Base-by-base conservation (phyloP, 2,888 invertebrate genomes). In the Ctenicera cuprea region DNA sequence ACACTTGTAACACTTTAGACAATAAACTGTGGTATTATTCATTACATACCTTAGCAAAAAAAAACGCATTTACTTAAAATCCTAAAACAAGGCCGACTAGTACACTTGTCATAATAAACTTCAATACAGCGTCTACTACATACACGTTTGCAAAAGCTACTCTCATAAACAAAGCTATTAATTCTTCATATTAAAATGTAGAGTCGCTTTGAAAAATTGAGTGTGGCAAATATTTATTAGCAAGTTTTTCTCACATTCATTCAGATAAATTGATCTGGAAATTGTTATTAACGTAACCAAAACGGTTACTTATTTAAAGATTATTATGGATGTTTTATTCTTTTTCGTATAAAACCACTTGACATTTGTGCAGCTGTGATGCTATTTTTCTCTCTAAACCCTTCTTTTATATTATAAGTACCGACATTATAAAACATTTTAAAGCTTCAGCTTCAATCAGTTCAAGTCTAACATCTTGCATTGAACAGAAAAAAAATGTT, bases 11-110 rank as follows among this genome's bases (percentile, higher is more conserved):
- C 57, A 57, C 59, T 59, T 59, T 67, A 38, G 30, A 68, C 50
- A 66, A 67, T 66, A 64, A 64, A 65, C 71, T 71, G n/a, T 41
- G 30, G 66, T 33, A 71, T 71, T 66, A 65, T 71, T 71, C 65
- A 65, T 72, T 66, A 61, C 61, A 50, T 5, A 18, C 20, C 48
- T 54, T 41, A 38, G 16, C 26, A 57, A 41, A 70, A 57, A n/a
- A n/a, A n/a, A 69, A 37, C 18, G 11, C 61, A 12, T 63, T 68
- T 38, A 59, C 41, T 67, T 64, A 75, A 80, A 79, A 79, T 76
- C 73, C 73, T 70, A 68, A 79, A 78, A 80, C 80, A 80, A 80
- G 78, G 79, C 78, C 77, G 75, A 75, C 79, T 71, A 66, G 76
- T 75, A 72, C 66, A 74, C 72, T 69, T 79, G 76, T 79, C 77